A percentile compares a stretch with the other conserved stretches of the same genome.
phyloP scores from a whole-genome alignment of 2,113 vertebrate genomes.

The Scomber japonicus region DNA sequence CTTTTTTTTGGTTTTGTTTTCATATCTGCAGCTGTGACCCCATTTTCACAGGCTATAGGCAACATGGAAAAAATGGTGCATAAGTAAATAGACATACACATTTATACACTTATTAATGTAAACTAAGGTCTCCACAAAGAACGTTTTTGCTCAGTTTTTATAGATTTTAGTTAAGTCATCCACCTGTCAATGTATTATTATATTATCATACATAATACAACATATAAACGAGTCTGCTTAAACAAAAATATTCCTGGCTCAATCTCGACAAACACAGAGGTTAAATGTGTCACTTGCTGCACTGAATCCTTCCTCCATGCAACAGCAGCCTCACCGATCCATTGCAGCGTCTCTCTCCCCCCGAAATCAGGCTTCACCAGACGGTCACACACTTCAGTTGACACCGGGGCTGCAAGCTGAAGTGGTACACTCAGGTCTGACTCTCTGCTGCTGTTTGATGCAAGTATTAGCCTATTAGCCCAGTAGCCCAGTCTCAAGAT shows the following conservation, averaged over 20 bases:
- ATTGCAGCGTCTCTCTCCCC: conserved; percentile 48
- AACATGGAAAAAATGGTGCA: too few species aligned
- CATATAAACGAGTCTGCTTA: not conserved
- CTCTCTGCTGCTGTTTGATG: not conserved
- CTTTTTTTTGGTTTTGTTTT: too few species aligned
- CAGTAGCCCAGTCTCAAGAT: not conserved
- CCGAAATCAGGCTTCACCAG: not conserved
- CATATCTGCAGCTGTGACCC: too few species aligned
- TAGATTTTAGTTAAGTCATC: not conserved
- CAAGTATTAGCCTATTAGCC: not conserved
- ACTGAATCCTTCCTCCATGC: not conserved
- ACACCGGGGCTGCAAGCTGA: conserved; percentile 52
- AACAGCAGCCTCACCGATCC: conserved; percentile 67
- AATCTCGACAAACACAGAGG: not conserved
- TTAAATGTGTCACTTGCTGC: not conserved
- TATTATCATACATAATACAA: not conserved
- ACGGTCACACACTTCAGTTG: conserved; percentile 5
- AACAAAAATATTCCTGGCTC: not conserved
- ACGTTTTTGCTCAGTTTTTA: not conserved
- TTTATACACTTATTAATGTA: too few species aligned
- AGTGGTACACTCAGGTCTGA: not conserved
- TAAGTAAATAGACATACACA: too few species aligned
- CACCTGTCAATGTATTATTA: too few species aligned
- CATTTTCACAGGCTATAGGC: too few species aligned
- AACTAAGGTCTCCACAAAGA: not conserved